Base-by-base conservation (phyloP, 92 coral and sea anemone genomes). In the Epizoanthus illoricatus region DNA sequence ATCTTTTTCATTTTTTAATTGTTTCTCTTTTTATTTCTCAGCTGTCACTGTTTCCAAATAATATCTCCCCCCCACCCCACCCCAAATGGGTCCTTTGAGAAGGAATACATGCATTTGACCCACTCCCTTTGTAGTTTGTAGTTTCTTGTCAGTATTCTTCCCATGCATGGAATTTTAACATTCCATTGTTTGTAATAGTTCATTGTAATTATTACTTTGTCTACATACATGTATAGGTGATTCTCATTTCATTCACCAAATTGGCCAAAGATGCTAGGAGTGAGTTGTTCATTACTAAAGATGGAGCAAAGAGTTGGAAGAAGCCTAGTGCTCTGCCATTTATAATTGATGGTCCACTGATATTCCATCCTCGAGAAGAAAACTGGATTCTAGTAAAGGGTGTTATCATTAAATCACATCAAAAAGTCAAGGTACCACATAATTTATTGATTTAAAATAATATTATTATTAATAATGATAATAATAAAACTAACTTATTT, bases 321-420 rank as follows among this genome's bases (percentile, higher is more conserved):
- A 57, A 57, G 28, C 65, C 65, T 13, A 78, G 57, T n/a, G 12
- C 6, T 11, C 42, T 87, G 42, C 76, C 87, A 16, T 93, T 91
- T 71, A 87, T 87, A 24, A 61, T 91, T 17, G 76, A 66, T 19
- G 92, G 94, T 12, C 89, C 91, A 11, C 76, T 93, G 63, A 74
- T 91, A 45, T 91, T 91, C 74, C 94, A 93, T 71, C 97, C 97
- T n/a, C 86, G 88, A 0, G 16, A 93, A 23, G 91, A 90, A 75
- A 43, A 93, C 70, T 93, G 94, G 97, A 84, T 93, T 41, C 80
- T 93, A 42, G 94, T 87, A 6, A 86, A 73, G 61, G 91, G 86
- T 49, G 55, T 60, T 3, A 4, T 20, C 15, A 58, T 62, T 43
- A 81, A 13, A 15, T 10, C 61, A 62, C 0, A 13, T 4, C 11